A percentile compares a stretch with the other conserved stretches of the same genome.
Evolutionary conservation across 2,888 invertebrate species (phyloP).

Genomic region (Ichneumon xanthorius): DNA sequence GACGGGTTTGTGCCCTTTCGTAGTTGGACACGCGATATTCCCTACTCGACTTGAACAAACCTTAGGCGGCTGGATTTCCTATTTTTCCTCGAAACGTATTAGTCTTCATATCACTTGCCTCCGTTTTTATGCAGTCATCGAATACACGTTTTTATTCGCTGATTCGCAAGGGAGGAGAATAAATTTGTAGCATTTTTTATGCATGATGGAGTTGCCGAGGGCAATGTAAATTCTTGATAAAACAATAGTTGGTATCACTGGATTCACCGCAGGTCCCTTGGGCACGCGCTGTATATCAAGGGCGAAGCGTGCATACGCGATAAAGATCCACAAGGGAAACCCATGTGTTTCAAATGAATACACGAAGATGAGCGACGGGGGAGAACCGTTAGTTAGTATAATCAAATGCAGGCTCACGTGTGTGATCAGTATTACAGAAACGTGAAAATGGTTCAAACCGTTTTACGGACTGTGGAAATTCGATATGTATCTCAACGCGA

Average conservation of each 20-base stretch:
- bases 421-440: constrained; percentile 3
- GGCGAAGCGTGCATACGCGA: constrained; percentile 7
- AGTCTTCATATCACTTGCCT: background rate
- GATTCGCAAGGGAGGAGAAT: background rate
- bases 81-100: background rate
- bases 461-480: background rate
- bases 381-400: background rate
- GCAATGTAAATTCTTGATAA: background rate
- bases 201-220: background rate
- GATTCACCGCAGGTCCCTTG: constrained; percentile 17
- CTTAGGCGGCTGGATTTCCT: background rate
- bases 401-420: background rate
- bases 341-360: constrained; percentile 14
- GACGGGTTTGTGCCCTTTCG: background rate
- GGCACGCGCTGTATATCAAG: constrained; percentile 18
- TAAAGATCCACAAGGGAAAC: constrained; percentile 25
- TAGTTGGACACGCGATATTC: constrained; percentile 1
- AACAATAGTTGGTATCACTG: background rate
- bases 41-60: background rate
- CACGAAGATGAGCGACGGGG: background rate
- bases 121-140: background rate
- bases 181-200: background rate
- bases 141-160: background rate
- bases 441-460: background rate
- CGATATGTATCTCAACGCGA: constrained; percentile 21